Evolutionary conservation across 2,113 vertebrate genomes (phyloP), one percentile per base, ranked within the genome.

Genomic region (Phalacrocorax aristotelis): DNA sequence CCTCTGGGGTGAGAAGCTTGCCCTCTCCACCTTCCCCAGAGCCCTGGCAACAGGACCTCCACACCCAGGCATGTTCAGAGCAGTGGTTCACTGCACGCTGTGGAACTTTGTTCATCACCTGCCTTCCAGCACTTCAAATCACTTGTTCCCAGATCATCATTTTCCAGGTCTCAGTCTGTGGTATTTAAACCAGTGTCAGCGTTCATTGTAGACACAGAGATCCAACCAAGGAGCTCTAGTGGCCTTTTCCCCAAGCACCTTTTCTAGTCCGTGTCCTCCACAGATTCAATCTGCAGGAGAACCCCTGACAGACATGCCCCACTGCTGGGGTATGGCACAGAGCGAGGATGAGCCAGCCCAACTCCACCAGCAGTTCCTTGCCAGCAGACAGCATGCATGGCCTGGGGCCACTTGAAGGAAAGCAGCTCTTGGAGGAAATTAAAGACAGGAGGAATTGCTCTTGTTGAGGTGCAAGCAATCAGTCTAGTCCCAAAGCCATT

Each of bases 361-460:
- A 26, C 15, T 58, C 15, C 44, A 40, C 22, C 42, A 62, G 76
- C 55, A 75, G 4, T 60, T 60, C 29, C 18, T 46, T 38, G 60
- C 34, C 52, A n/a, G 25, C 54, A 61, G 11, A 14, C 69, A 68
- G 7, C 32, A 12, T 1, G 13, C 60, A 8, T 0, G 0, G 10
- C 5, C 64, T 60, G 38, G 16, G 40, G 13, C 6, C 22, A 7
- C 26, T 16, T 55, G 69, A n/a, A 69, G 49, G 62, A 34, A 32
- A 32, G 5, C 60, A 66, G 29, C 26, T 66, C 65, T 65, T 46
- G 23, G 44, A 57, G 32, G 12, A 40, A 58, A 40, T 11, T 1
- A 0, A 2, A 70, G 74, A 15, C 36, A 48, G 25, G 22, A 70
- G 32, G 7, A 36, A 13, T 48, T 14, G 1, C n/a, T 64, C 15